Conservation (phyloP, 2,888 invertebrate genomes). For the Stegana nigrithorax region DNA sequence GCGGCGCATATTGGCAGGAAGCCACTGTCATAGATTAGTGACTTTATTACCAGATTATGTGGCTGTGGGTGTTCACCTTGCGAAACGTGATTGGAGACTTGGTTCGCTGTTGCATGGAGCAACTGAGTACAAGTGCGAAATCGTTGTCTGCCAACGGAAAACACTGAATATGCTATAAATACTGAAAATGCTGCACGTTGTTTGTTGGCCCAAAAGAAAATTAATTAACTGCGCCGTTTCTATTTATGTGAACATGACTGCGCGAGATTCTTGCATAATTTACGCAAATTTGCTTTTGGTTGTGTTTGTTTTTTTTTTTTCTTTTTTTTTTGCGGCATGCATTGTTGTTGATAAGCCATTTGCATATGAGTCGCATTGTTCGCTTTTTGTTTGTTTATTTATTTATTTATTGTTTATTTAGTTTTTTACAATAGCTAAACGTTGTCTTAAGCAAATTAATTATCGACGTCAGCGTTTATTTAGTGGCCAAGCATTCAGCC, state of each 20-base stretch:
- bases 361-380: not conserved
- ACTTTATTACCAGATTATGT: conserved; percentile 1
- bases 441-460: conserved; percentile 3
- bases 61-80: conserved; percentile 12
- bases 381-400: not conserved
- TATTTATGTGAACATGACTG: not conserved
- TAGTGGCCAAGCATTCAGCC: not conserved
- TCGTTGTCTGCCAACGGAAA: no score
- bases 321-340: not conserved
- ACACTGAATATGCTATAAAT: no score
- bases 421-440: not conserved
- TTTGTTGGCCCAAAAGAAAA: no score
- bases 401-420: not conserved
- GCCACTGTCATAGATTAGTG: conserved; percentile 3
- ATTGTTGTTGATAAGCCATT: not conserved
- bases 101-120: not conserved
- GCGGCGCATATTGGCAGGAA: not conserved
- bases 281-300: not conserved
- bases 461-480: no score
- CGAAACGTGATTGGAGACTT: not conserved
- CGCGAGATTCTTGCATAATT: conserved; percentile 1
- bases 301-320: not conserved
- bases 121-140: not conserved
- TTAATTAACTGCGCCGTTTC: not conserved
- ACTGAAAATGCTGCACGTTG: no score